These are phyloP conservation scores for Noctua fimbriata DNA, from an alignment of 2,888 invertebrate species.

Conservation along the genomic window DNA sequence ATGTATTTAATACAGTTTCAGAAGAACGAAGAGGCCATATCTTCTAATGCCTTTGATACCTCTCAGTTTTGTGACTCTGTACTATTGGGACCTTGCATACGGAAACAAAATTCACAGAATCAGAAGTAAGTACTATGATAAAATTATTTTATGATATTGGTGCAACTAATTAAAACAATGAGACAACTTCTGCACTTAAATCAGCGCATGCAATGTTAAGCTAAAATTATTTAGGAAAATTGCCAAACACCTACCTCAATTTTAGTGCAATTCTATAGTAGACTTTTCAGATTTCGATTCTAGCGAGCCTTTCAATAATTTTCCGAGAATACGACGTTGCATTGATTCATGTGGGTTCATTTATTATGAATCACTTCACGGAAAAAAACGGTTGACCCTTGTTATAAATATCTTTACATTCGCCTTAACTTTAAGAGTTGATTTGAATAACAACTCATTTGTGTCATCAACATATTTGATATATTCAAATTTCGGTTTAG, in stretches of 20 bases:
- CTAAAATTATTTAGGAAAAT: not conserved
- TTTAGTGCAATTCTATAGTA: not conserved
- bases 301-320: not conserved
- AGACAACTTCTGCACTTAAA: not conserved
- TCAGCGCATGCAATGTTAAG: not conserved
- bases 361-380: not conserved
- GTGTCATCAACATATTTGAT: not conserved
- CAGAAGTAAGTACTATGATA: slow-evolving; percentile 89
- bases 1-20: slow-evolving; percentile 85
- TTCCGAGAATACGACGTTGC: not conserved
- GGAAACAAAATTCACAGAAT: slow-evolving; percentile 94
- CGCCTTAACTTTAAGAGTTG: not conserved
- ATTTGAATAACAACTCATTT: not conserved
- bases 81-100: slow-evolving; percentile 94
- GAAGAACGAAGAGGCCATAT: slow-evolving; percentile 90
- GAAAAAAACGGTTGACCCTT: not conserved
- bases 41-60: slow-evolving; percentile 93
- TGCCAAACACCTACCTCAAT: not conserved
- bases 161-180: not conserved
- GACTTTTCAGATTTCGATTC: not conserved
- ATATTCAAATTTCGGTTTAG: not conserved
- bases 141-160: not conserved
- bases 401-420: not conserved
- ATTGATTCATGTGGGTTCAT: not conserved
- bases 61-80: slow-evolving; percentile 92